Conservation (phyloP, 2,888 invertebrate species). For the Melangyna quadrimaculata region DNA sequence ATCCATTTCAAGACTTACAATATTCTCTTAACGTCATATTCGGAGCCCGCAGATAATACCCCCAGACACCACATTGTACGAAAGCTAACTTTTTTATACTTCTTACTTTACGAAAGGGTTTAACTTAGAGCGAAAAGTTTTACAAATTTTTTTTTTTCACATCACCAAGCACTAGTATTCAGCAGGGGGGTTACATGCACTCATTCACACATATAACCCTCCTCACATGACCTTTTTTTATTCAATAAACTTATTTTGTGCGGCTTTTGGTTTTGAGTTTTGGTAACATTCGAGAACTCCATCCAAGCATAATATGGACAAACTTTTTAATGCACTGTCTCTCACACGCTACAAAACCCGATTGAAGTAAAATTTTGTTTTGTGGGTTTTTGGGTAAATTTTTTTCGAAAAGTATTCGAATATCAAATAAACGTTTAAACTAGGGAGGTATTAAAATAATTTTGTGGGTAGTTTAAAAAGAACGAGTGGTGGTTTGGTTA, state of each 20-base stretch:
- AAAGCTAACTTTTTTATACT: not conserved
- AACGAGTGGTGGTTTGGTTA: not conserved
- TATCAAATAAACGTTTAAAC: not conserved
- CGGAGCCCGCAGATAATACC: not conserved
- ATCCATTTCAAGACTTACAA: slow-evolving; percentile 8
- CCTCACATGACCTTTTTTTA: slow-evolving; percentile 3
- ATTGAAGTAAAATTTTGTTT: slow-evolving; percentile 6
- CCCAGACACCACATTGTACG: not conserved
- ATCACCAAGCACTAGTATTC: not conserved
- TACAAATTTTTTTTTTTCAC: slow-evolving; percentile 1
- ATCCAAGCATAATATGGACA: slow-evolving; percentile 22
- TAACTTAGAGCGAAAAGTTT: slow-evolving; percentile 2
- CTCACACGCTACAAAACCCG: not conserved
- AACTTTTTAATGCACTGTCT: slow-evolving; percentile 36
- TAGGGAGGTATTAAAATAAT: not conserved
- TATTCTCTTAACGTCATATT: slow-evolving; percentile 13
- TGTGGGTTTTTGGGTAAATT: slow-evolving; percentile 6
- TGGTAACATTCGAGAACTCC: not conserved
- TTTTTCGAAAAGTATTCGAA: not conserved
- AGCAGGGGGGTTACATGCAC: not conserved
- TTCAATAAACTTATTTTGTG: slow-evolving; percentile 29
- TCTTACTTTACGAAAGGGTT: not conserved
- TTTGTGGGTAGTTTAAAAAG: not conserved
- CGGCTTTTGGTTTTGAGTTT: not conserved
- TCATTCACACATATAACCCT: not conserved